phyloP scores from a whole-genome alignment of 2,797 vertebrate genomes.

The Enteromius mattozi region DNA sequence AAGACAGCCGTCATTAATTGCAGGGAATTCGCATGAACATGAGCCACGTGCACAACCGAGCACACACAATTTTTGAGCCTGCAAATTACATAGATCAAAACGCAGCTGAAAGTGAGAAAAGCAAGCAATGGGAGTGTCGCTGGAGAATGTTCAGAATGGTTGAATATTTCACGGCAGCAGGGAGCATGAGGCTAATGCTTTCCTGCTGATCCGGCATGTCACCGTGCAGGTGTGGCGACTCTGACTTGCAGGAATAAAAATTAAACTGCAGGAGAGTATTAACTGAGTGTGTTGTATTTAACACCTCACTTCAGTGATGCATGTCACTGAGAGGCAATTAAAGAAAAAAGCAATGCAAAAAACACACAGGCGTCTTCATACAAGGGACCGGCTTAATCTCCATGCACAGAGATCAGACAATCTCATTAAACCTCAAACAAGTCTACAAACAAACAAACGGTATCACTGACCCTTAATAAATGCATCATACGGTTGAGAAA shows the following conservation, averaged over 20 bases:
- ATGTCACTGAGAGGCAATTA: slow-evolving; percentile 68
- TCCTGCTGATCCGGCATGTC: slow-evolving; percentile 42
- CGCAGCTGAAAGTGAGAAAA: slow-evolving; percentile 24
- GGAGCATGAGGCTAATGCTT: slow-evolving; percentile 34
- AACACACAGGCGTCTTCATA: slow-evolving; percentile 33
- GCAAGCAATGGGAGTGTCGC: slow-evolving; percentile 23
- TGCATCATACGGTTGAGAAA: slow-evolving; percentile 35
- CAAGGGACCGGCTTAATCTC: slow-evolving; percentile 20
- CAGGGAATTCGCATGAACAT: background rate
- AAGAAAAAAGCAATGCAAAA: slow-evolving; percentile 65
- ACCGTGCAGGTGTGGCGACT: slow-evolving; percentile 25
- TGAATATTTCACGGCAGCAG: slow-evolving; percentile 52
- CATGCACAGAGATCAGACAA: background rate
- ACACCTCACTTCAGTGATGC: slow-evolving; percentile 65
- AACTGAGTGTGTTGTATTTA: slow-evolving; percentile 72
- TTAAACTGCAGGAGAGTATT: slow-evolving; percentile 62
- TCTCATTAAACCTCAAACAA: slow-evolving; percentile 40
- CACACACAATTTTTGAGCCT: background rate
- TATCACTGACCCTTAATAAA: slow-evolving; percentile 23
- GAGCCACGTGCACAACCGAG: background rate
- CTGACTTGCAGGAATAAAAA: slow-evolving; percentile 6
- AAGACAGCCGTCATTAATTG: slow-evolving; percentile 46
- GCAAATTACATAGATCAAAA: slow-evolving; percentile 32
- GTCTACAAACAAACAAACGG: slow-evolving; percentile 1
- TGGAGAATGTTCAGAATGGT: slow-evolving; percentile 54